phyloP scores from a whole-genome alignment of 2,113 vertebrate genomes.

The Corythoichthys haematopterus region DNA sequence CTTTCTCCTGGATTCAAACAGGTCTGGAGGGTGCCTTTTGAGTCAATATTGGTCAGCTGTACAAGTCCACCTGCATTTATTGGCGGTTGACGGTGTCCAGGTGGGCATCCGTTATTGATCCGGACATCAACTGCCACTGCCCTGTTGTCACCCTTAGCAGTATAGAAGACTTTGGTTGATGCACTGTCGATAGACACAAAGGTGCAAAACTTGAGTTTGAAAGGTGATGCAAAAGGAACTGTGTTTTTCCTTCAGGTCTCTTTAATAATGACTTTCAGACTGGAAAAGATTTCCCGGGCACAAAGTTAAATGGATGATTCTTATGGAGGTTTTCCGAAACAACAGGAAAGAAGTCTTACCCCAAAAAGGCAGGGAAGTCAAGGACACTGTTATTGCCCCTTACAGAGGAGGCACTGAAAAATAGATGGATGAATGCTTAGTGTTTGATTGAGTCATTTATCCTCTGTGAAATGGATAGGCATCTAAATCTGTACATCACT shows the following conservation, averaged over 20 bases:
- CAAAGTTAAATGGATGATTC: not conserved
- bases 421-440: not conserved
- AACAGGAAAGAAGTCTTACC: not conserved
- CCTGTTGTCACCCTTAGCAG: slow-evolving; percentile 29
- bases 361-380: not conserved
- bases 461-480: not conserved
- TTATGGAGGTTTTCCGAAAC: not conserved
- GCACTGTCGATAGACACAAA: slow-evolving; percentile 40
- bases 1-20: not conserved
- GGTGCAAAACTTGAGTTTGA: slow-evolving; percentile 5
- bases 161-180: slow-evolving; percentile 19
- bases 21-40: slow-evolving; percentile 3
- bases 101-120: slow-evolving; percentile 67
- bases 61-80: slow-evolving; percentile 49
- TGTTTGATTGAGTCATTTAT: not conserved
- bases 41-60: slow-evolving; percentile 65
- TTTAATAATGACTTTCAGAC: slow-evolving; percentile 8
- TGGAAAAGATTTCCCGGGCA: not conserved
- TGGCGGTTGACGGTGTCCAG: slow-evolving; percentile 56
- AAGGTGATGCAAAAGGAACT: slow-evolving; percentile 12
- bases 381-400: not conserved
- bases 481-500: not conserved
- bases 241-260: slow-evolving; percentile 1
- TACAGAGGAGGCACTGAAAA: not conserved
- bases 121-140: slow-evolving; percentile 35